phyloP scores from a whole-genome alignment of 2,888 invertebrate genomes.

The Andricus curvator region DNA sequence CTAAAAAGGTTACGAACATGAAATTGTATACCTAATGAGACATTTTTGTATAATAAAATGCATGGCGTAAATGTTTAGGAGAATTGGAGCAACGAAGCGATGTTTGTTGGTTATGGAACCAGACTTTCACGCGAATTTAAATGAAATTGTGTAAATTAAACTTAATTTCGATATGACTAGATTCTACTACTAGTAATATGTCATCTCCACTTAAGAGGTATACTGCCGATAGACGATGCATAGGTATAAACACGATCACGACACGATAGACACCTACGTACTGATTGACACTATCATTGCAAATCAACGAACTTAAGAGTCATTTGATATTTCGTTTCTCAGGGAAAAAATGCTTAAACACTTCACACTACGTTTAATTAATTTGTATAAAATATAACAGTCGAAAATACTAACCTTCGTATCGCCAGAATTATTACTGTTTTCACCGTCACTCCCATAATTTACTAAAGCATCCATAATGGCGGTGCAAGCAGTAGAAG shows the following conservation, averaged over 20 bases:
- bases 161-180: not conserved
- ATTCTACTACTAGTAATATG: not conserved
- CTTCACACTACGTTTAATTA: not conserved
- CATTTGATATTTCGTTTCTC: not conserved
- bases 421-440: constrained; percentile 76
- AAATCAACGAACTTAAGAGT: not conserved
- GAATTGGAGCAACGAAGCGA: not conserved
- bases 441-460: constrained; percentile 90
- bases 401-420: constrained; percentile 64
- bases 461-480: constrained; percentile 88
- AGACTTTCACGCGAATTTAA: not conserved
- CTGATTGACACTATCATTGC: not conserved
- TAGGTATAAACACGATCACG: not conserved
- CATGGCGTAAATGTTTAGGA: too few species aligned
- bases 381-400: not conserved
- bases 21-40: not conserved
- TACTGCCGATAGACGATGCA: not conserved
- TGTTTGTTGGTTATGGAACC: not conserved
- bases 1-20: not conserved
- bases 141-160: not conserved
- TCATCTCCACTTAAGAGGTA: not conserved
- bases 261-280: not conserved
- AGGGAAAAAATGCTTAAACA: not conserved
- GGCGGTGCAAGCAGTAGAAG: constrained; percentile 17
- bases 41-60: not conserved